These are phyloP conservation scores for Protobothrops flavoviridis DNA, from an alignment of 2,113 vertebrate genomes.

Conservation along the genomic window DNA sequence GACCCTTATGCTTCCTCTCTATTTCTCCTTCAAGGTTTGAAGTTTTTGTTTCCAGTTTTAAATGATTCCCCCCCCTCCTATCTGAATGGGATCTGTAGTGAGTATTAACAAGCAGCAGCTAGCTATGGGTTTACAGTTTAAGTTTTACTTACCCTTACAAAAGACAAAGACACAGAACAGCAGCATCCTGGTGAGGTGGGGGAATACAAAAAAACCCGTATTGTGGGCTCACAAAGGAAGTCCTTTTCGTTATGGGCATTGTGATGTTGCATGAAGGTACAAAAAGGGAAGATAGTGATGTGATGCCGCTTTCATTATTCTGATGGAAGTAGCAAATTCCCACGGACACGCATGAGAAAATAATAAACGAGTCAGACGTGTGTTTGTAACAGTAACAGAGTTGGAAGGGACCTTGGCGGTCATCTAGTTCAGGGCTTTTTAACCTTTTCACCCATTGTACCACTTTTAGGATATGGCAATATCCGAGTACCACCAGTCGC, in stretches of 20 bases:
- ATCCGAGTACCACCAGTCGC: no score
- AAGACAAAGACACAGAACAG: background rate
- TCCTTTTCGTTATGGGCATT: background rate
- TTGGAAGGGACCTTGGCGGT: background rate
- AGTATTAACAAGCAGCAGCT: background rate
- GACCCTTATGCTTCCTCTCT: background rate
- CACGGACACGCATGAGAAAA: background rate
- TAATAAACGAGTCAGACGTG: background rate
- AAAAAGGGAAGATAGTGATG: background rate
- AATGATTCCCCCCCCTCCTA: background rate
- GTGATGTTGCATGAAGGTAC: background rate
- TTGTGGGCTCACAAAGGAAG: background rate
- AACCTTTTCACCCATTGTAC: no score
- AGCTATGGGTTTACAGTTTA: background rate
- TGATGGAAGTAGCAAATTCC: background rate
- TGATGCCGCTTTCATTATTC: background rate
- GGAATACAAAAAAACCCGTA: background rate
- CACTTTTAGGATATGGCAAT: no score
- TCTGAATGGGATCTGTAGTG: background rate
- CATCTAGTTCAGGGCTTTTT: background rate
- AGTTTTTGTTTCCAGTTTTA: background rate
- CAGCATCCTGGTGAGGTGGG: background rate
- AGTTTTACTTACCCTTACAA: background rate
- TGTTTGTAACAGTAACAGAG: background rate
- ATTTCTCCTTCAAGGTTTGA: background rate